Conservation (phyloP, 2,113 vertebrate genomes). For the Bucco capensis region DNA sequence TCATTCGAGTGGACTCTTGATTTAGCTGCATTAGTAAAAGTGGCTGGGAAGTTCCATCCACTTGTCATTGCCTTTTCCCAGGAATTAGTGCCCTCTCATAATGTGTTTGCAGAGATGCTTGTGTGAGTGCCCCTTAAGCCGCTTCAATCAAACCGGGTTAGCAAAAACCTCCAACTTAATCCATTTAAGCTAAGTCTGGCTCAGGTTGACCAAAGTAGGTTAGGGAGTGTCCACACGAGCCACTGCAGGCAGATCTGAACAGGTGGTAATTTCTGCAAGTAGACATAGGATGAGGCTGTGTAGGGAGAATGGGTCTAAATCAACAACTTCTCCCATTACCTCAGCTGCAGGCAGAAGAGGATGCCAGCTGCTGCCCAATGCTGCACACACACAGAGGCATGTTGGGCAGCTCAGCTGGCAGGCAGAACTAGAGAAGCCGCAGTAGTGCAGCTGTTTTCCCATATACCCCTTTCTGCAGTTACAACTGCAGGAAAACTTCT, state of each 20-base stretch:
- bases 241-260: not conserved
- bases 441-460: not conserved
- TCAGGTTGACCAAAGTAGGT: constrained; percentile 3
- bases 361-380: fast-evolving
- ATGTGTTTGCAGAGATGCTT: not conserved
- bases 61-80: not conserved
- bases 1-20: not conserved
- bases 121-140: constrained; percentile 2
- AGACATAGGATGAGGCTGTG: not conserved
- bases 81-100: not conserved
- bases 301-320: not conserved
- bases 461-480: not conserved
- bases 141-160: constrained; percentile 35
- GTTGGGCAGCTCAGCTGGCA: not conserved
- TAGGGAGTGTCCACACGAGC: not conserved
- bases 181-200: constrained; percentile 40
- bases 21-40: not conserved
- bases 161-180: constrained; percentile 38
- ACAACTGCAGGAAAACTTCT: not conserved
- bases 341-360: not conserved
- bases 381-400: not conserved
- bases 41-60: not conserved
- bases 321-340: not conserved
- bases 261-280: constrained; percentile 5
- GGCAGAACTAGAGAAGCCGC: not conserved